Evolutionary conservation across 37 sponge, comb jelly and placozoan species (phyloP).

Genomic region (Axinella damicornis): DNA sequence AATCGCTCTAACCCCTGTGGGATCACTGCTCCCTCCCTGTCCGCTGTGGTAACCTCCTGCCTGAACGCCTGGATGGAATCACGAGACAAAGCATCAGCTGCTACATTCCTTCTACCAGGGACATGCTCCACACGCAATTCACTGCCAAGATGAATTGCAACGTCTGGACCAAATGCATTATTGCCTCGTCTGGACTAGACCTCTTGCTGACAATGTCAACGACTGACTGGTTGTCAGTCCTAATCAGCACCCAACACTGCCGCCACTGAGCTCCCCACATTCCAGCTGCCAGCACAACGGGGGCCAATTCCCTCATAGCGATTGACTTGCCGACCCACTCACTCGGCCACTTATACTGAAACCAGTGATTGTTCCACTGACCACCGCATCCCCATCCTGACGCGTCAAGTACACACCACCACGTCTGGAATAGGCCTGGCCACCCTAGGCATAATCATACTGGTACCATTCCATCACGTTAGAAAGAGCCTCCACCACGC

Average conservation of each 20-base stretch:
- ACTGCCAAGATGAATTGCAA: conserved; percentile 33
- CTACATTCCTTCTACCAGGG: conserved; percentile 7
- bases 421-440: too few species aligned
- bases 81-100: conserved; percentile 49
- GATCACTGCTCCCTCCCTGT: background rate
- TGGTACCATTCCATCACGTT: too few species aligned
- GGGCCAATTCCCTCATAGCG: conserved; percentile 37
- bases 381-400: conserved; percentile 50
- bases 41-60: background rate
- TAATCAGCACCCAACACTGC: background rate
- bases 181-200: background rate
- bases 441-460: too few species aligned
- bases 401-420: conserved; percentile 3
- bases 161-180: conserved; percentile 36
- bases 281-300: conserved; percentile 24
- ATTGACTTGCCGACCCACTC: background rate
- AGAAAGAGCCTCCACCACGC: background rate
- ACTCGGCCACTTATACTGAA: conserved; percentile 3
- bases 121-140: conserved; percentile 10
- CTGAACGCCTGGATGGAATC: conserved; percentile 4
- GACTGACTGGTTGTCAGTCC: conserved; percentile 9
- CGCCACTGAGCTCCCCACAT: conserved; percentile 34
- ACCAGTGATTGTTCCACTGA: background rate
- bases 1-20: background rate
- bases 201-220: background rate